A percentile compares a stretch with the other conserved stretches of the same genome.
Evolutionary conservation across 2,888 invertebrate species (phyloP).

Genomic region (Acleris literana): DNA sequence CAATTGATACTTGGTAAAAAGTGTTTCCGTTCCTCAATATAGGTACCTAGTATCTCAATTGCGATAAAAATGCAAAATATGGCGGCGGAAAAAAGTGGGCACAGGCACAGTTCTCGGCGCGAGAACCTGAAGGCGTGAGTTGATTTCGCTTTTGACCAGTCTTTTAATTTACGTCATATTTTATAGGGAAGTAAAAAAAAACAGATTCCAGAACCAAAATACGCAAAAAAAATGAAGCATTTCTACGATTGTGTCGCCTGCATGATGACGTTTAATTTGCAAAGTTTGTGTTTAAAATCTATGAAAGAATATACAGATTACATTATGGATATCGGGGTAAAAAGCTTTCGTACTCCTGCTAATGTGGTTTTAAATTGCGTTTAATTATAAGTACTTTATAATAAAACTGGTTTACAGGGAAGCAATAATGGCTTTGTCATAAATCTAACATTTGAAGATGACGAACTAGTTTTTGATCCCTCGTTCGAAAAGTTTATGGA

Average conservation of each 20-base stretch:
- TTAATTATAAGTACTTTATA: neutral
- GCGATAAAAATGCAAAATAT: too few species aligned
- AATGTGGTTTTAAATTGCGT: neutral
- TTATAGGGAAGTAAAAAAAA: slow-evolving; percentile 86
- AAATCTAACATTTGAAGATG: slow-evolving; percentile 82
- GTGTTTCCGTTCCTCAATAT: neutral
- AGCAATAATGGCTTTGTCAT: slow-evolving; percentile 88
- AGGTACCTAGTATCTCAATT: too few species aligned
- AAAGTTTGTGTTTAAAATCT: slow-evolving; percentile 91
- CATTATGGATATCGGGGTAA: slow-evolving; percentile 89
- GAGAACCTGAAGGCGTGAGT: too few species aligned
- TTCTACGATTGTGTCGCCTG: slow-evolving; percentile 94
- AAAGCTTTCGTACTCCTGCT: slow-evolving; percentile 40
- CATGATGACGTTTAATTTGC: slow-evolving; percentile 94
- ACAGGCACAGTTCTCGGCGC: too few species aligned
- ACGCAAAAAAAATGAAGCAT: slow-evolving; percentile 86
- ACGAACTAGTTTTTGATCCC: slow-evolving; percentile 88
- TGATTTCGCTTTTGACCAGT: neutral
- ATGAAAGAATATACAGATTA: slow-evolving; percentile 90
- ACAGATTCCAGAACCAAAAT: slow-evolving; percentile 86
- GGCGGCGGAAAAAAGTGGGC: too few species aligned
- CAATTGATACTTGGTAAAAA: neutral
- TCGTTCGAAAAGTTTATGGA: slow-evolving; percentile 89
- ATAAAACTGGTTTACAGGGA: slow-evolving; percentile 69
- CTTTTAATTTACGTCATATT: slow-evolving; percentile 18